phyloP scores from a whole-genome alignment of 2,113 vertebrate genomes.

The Crotalus horridus region DNA sequence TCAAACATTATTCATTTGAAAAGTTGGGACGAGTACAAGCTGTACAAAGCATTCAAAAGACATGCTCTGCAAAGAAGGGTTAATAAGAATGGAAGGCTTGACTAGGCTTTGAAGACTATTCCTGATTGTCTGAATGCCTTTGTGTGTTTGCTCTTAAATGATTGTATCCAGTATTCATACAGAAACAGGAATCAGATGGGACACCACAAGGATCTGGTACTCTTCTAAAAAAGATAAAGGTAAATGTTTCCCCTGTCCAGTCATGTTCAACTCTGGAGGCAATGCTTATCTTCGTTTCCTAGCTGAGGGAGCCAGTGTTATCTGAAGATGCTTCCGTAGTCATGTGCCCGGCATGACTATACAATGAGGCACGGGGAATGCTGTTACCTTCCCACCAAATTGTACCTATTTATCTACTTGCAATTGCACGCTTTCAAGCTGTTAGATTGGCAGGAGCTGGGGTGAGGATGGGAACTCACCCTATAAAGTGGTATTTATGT shows the following conservation, averaged over 20 bases:
- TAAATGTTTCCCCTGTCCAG: neutral
- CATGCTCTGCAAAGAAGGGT: neutral
- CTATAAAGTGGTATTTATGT: neutral
- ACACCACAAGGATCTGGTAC: neutral
- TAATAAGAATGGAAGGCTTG: neutral
- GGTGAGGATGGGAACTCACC: neutral
- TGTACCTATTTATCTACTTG: neutral
- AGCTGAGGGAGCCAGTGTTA: neutral
- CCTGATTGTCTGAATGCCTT: neutral
- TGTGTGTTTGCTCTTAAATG: neutral
- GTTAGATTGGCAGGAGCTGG: neutral
- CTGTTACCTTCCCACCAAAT: neutral
- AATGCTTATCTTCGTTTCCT: neutral
- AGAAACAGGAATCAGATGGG: neutral
- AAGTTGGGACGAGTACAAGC: neutral
- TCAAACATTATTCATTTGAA: neutral
- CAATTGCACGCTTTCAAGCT: neutral
- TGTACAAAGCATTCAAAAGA: neutral
- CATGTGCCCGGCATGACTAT: neutral
- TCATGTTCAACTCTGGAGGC: neutral
- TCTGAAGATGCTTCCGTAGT: neutral
- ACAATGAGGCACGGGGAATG: neutral
- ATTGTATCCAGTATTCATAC: neutral
- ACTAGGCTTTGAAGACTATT: neutral
- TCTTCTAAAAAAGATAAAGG: neutral